Base-by-base conservation (phyloP, 2,888 invertebrate species). In the Ormia ochracea region DNA sequence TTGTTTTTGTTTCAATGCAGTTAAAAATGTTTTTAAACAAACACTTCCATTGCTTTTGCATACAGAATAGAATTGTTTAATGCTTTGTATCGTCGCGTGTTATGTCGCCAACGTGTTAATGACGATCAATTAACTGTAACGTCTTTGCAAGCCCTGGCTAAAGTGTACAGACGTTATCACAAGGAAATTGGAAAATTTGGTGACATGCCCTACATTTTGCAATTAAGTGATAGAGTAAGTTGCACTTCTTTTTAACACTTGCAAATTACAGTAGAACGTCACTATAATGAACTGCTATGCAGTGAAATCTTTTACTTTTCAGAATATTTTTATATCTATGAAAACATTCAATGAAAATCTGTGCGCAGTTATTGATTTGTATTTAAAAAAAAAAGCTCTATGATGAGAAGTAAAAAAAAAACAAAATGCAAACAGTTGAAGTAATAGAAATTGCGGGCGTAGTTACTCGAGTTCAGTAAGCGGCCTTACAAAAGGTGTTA, bases 181-280 rank as follows among this genome's bases (percentile, higher is more conserved):
- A 96, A 97, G 89, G 97, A 98, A 88, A 99, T 99, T 84, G 99
- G 99, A 0, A 95, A 95, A 12, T 99, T 99, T 89, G 96, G 96
- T 85, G 99, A 99, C 90, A 97, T 98, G 83, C 96, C 96, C 87
- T 98, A 97, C 89, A 97, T 99, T 75, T 93, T 99, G 66, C 95
- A 95, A 85, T 97, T 99, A 95, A 92, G 99, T 85, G 96, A 98
- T 88, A 93, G 97, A 90, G 96, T 96, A 90, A 91, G 91, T 87
- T 50, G 6, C 10, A 33, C 12, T 12, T 45, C 23, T 19, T 4
- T 17, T 17, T 17, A n/a, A 5, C 17, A 14, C 14, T 41, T 14
- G 1, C 1, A 4, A 41, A 41, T 17, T 2, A n/a, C n/a, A n/a
- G n/a, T n/a, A n/a, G n/a, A n/a, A n/a, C n/a, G n/a, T n/a, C n/a